Evolutionary conservation across 2,797 vertebrate species (phyloP), one percentile per base, ranked within the genome.

Genomic region (Margarornis squamiger): DNA sequence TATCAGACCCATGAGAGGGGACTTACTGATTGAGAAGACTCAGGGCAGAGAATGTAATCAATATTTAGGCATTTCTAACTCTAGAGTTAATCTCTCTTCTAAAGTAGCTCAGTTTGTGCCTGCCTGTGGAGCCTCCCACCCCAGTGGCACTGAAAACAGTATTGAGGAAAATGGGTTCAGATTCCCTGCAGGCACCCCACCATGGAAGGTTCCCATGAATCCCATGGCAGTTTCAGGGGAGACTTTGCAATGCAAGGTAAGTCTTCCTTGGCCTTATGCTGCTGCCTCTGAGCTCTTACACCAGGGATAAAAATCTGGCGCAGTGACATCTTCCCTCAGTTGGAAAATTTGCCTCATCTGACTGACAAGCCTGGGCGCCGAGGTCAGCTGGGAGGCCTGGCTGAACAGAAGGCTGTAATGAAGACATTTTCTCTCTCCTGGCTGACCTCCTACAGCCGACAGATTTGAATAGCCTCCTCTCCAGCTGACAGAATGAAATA

Each of bases 401-500:
- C 76, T 92, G 96, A 92, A 91, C 92, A 97, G 92, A 92, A 95
- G 91, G 90, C 92, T 92, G 79, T 96, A 95, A 97, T 97, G 90
- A 97, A 96, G 89, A 95, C 78, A 90, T 95, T 92, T 92, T 94
- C 92, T 74, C 84, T 94, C 78, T 95, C 51, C 94, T 95, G 94
- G 82, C 90, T 95, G 92, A 96, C 94, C 96, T 94, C 92, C 87
- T 95, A 84, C 86, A 92, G 86, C 77, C 5, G n/a, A 90, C 92
- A 94, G 93, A 96, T 97, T 97, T 96, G 95, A 97, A 94, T 92
- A 93, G 79, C 90, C 80, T 95, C 88, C 77, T 96, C 91, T 79
- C 85, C 86, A 93, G 93, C 74, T 95, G 95, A 92, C 92, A 93
- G 80, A 87, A 90, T 95, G 94, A 95, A 97, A 97, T 91, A 92